phyloP scores from a whole-genome alignment of 2,797 vertebrate species.

The Pachyuromys duprasi region DNA sequence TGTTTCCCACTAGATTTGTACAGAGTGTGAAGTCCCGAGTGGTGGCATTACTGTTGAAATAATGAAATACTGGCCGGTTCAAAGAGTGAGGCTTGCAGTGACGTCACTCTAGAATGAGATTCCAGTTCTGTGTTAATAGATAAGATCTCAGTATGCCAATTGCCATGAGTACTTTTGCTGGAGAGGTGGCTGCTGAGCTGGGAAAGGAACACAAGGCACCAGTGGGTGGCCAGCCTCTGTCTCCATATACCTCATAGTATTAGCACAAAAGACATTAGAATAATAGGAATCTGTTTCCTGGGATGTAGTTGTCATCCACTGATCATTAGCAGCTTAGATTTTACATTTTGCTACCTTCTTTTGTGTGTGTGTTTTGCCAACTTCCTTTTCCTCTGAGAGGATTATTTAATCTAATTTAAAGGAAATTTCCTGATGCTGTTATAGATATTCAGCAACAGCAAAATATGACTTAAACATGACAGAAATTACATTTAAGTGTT shows the following conservation, averaged over 20 bases:
- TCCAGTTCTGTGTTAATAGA: neutral
- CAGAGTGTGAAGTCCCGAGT: neutral
- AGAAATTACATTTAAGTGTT: slow-evolving; percentile 1
- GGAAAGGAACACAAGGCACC: fast-evolving
- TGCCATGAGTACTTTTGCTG: neutral
- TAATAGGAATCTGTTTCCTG: neutral
- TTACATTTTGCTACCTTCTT: neutral
- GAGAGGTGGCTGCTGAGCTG: neutral
- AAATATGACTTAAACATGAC: slow-evolving; percentile 35
- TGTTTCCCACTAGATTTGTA: neutral
- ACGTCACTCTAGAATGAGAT: neutral
- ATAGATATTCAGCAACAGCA: neutral
- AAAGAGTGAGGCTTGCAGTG: neutral
- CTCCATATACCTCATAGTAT: neutral
- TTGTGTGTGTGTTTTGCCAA: neutral
- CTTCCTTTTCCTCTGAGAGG: slow-evolving; percentile 15
- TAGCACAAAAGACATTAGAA: neutral
- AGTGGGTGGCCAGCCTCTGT: neutral
- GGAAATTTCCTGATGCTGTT: slow-evolving; percentile 48
- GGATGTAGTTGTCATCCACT: neutral
- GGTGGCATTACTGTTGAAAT: fast-evolving
- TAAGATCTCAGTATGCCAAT: neutral
- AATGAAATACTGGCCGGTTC: neutral
- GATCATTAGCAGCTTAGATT: neutral
- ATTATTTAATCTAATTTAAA: slow-evolving; percentile 29